Conservation (phyloP, 2,888 invertebrate genomes). For the Malthinus flaveolus region DNA sequence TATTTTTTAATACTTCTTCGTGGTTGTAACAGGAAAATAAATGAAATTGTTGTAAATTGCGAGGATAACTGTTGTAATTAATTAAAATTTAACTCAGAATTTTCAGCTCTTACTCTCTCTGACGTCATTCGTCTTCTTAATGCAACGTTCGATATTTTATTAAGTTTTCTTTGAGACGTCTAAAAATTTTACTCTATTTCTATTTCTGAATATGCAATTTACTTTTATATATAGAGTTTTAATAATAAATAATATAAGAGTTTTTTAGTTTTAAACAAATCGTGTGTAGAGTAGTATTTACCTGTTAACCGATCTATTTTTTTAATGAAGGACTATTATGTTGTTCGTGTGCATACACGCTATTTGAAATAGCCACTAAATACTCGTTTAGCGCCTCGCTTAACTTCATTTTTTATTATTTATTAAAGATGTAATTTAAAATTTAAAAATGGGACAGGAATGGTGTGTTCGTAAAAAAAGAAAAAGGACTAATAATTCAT, state of each 20-base stretch:
- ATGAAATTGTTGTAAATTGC: slow-evolving; percentile 6
- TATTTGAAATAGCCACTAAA: no score
- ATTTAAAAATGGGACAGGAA: slow-evolving; percentile 69
- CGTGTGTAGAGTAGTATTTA: not conserved
- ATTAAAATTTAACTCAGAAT: not conserved
- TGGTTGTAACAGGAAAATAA: not conserved
- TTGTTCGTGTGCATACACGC: no score
- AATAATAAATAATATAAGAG: no score
- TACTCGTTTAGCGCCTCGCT: no score
- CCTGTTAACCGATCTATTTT: no score
- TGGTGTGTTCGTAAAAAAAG: slow-evolving; percentile 74
- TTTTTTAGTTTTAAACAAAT: not conserved
- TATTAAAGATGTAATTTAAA: no score
- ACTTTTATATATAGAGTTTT: not conserved
- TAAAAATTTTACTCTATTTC: slow-evolving; percentile 15
- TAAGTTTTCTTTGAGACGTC: slow-evolving; percentile 28
- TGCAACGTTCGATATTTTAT: slow-evolving; percentile 37
- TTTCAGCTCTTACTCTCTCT: slow-evolving; percentile 5
- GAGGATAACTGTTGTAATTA: not conserved
- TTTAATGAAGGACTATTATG: no score
- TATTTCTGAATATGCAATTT: slow-evolving; percentile 6
- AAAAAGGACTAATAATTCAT: slow-evolving; percentile 66
- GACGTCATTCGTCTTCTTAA: slow-evolving; percentile 29
- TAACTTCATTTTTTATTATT: no score
- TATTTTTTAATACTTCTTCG: no score